Conservation (phyloP, 2,113 vertebrate species). For the Prunella himalayana region DNA sequence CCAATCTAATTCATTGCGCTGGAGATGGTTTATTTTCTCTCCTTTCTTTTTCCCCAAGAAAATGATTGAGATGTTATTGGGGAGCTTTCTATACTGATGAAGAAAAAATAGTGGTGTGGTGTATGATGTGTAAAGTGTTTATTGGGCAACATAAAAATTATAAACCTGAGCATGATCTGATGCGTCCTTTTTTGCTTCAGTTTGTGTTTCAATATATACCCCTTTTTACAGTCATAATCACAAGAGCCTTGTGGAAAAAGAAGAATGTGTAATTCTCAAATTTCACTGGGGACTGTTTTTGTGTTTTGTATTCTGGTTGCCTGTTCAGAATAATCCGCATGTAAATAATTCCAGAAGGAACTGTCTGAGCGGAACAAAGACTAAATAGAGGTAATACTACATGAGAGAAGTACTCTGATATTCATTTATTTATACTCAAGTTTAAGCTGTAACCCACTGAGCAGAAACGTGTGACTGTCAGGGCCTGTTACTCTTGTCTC, state of each 20-base stretch:
- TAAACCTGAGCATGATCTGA: neutral
- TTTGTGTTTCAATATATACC: neutral
- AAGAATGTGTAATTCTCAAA: neutral
- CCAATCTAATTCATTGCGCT: neutral
- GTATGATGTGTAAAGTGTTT: neutral
- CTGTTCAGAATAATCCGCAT: neutral
- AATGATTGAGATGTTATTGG: neutral
- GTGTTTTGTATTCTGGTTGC: neutral
- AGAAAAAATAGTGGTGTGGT: neutral
- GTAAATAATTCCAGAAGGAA: conserved; percentile 6
- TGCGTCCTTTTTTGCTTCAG: neutral
- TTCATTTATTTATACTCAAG: neutral
- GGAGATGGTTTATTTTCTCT: neutral
- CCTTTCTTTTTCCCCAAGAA: neutral
- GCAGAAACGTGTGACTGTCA: neutral
- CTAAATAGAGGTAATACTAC: neutral
- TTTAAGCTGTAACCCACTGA: neutral
- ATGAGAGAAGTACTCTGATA: neutral
- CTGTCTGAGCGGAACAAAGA: neutral
- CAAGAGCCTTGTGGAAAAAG: neutral
- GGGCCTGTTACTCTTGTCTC: neutral
- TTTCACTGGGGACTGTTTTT: neutral
- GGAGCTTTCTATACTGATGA: neutral
- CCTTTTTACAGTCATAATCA: neutral
- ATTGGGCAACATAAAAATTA: neutral